Evolutionary conservation across 2,888 invertebrate genomes (phyloP), one percentile per base, ranked within the genome.

Genomic region (Peribatodes rhomboidaria): DNA sequence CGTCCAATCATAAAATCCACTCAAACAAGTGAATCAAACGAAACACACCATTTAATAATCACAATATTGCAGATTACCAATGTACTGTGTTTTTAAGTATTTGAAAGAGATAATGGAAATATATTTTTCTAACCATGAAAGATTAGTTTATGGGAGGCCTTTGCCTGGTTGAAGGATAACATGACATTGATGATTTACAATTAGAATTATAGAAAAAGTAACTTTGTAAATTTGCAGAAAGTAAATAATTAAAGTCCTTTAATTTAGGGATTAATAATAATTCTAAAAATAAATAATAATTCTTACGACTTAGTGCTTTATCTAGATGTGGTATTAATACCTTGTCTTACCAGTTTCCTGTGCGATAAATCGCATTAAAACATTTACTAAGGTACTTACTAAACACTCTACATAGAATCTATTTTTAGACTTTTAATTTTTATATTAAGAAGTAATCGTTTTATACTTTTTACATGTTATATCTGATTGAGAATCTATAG

Each of bases 1-100:
- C 71, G 53, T 68, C 65, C 69, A 67, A 72, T 70, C 72, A 78
- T 78, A 78, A 78, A 80, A 73, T 58, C 69, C 63, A 59, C 63
- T 64, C 68, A 70, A 73, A 79, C 74, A 69, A 74, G 74, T 74
- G 70, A 70, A 74, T 77, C 75, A 72, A 72, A 73, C 75, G 71
- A 73, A 73, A 71, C 64, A 62, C 52, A 35, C 33, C 47, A 63
- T 62, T 52, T 47, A 20, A 22, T 42, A 41, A 47, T 16, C 56
- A 50, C 44, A 52, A 52, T 62, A 62, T 52, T 57, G 46, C 41
- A 35, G 46, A 60, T 44, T 60, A 31, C 20, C 14, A 35, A 22
- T 18, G 52, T 60, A 37, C 22, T 10, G 14, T 20, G 22, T 14
- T 55, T 55, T 49, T 35, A 35, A 18, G 18, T 20, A 35, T 13